phyloP scores from a whole-genome alignment of 2,797 vertebrate species.

The Pseudotriccus pelzelni region DNA sequence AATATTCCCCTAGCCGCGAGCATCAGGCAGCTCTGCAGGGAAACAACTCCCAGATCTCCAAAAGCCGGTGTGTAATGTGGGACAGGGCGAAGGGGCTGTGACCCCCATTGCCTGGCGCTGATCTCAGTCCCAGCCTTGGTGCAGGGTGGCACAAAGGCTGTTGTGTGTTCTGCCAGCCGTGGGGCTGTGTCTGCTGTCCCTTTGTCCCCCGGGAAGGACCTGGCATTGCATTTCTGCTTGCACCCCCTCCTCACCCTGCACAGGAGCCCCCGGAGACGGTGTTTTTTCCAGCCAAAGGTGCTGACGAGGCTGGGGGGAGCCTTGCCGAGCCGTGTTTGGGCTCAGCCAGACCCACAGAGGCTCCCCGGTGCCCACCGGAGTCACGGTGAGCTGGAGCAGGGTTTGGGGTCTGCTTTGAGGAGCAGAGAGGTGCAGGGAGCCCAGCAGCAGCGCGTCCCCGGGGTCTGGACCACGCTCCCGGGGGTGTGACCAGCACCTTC shows the following conservation, averaged over 20 bases:
- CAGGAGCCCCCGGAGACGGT: not conserved
- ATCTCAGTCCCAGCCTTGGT: not conserved
- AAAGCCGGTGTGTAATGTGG: not conserved
- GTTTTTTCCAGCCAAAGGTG: not conserved
- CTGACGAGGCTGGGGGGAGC: not conserved
- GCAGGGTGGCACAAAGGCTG: not conserved
- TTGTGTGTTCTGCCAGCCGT: accelerated
- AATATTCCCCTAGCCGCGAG: not conserved
- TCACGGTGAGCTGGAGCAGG: not conserved
- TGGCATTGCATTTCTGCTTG: not conserved
- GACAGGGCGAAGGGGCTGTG: not conserved
- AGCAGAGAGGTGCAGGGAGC: not conserved
- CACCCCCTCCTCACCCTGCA: not conserved
- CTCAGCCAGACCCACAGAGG: not conserved
- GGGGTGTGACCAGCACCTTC: not conserved
- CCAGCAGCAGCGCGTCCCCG: not conserved
- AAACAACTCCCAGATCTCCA: not conserved
- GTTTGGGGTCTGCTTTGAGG: not conserved
- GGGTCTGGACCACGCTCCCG: not conserved
- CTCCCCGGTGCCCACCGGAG: not conserved
- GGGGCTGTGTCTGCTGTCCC: not conserved
- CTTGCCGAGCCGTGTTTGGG: accelerated
- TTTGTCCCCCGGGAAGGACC: not conserved
- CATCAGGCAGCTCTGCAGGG: not conserved
- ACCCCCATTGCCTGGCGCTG: not conserved